phyloP scores from a whole-genome alignment of 1,140 invertebrate species.

The Eupristina koningsbergeri region DNA sequence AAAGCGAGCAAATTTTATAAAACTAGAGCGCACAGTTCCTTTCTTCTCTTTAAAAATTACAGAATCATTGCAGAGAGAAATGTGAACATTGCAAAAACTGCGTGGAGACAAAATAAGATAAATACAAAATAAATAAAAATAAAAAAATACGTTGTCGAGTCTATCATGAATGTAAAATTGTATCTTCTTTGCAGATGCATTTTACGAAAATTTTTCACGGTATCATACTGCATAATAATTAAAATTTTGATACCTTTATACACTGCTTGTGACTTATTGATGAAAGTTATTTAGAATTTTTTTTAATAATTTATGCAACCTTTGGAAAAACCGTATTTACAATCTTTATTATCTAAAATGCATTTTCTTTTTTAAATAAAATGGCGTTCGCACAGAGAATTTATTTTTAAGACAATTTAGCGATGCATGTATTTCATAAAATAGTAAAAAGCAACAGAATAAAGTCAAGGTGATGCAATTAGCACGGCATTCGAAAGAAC shows the following conservation, averaged over 20 bases:
- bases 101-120: conserved; percentile 30
- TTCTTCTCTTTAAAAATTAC: conserved; percentile 57
- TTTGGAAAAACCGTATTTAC: conserved; percentile 2
- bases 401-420: conserved; percentile 16
- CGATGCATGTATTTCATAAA: conserved; percentile 22
- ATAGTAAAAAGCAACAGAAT: conserved; percentile 18
- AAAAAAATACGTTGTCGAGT: conserved; percentile 30
- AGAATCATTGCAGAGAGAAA: conserved; percentile 57
- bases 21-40: conserved; percentile 70
- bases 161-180: conserved; percentile 23
- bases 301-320: conserved; percentile 13
- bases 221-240: conserved; percentile 37
- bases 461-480: conserved; percentile 2
- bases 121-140: too few relatives aligned
- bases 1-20: conserved; percentile 66
- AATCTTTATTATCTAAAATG: conserved; percentile 9
- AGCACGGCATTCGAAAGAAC: conserved; percentile 6
- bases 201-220: conserved; percentile 29
- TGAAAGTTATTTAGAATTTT: conserved; percentile 22
- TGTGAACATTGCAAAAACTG: conserved; percentile 50
- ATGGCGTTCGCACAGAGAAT: not conserved
- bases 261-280: not conserved
- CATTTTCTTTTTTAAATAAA: conserved; percentile 26
- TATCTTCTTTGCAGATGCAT: conserved; percentile 13
- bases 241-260: conserved; percentile 42